phyloP scores from a whole-genome alignment of 2,797 vertebrate genomes.

The Hippocampus kuda region DNA sequence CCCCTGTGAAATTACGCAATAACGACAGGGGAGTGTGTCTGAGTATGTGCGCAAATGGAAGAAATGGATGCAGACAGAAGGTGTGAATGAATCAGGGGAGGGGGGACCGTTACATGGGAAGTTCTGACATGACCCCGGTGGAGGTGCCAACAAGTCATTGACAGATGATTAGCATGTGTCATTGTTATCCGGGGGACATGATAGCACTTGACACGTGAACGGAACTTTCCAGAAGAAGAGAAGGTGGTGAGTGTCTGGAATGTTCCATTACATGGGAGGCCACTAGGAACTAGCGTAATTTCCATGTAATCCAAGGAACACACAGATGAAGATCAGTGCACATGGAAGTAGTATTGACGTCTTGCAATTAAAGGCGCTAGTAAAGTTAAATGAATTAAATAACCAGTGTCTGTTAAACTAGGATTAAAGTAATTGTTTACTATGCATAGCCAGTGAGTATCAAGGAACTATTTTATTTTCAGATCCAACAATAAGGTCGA shows the following conservation, averaged over 20 bases:
- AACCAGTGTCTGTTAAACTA: background rate
- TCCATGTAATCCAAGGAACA: background rate
- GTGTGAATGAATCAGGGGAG: conserved; percentile 36
- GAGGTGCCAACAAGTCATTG: conserved; percentile 37
- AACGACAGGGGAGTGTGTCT: conserved; percentile 16
- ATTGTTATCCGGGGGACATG: conserved; percentile 35
- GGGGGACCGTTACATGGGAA: conserved; percentile 12
- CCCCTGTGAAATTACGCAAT: background rate
- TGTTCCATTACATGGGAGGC: background rate
- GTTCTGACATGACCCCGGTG: conserved; percentile 6
- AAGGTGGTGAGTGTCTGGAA: conserved; percentile 4
- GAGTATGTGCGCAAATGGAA: conserved; percentile 27
- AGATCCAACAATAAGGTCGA: background rate
- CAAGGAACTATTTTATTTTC: background rate
- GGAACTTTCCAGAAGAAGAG: background rate
- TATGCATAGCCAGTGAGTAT: background rate
- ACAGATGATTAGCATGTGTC: conserved; percentile 51
- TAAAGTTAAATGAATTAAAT: background rate
- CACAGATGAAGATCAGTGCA: background rate
- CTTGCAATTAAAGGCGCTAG: background rate
- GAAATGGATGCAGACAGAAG: conserved; percentile 25
- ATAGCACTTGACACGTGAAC: conserved; percentile 27
- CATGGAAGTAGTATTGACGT: background rate
- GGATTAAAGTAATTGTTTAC: background rate
- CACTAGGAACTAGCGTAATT: background rate